phyloP scores from a whole-genome alignment of 2,888 invertebrate genomes.

The Argyresthia goedartella region DNA sequence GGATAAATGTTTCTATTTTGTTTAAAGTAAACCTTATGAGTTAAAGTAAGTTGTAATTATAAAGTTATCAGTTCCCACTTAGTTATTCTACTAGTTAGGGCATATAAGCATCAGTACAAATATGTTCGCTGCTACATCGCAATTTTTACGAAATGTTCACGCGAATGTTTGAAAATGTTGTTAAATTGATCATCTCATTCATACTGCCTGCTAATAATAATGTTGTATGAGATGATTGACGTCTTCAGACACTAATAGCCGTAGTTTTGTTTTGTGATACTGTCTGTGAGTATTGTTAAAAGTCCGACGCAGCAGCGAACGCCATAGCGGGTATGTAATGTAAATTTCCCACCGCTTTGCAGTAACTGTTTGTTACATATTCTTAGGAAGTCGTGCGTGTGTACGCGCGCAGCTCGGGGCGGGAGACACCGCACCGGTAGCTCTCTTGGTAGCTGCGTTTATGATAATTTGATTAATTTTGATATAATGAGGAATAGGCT shows the following conservation, averaged over 20 bases:
- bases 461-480: too few relatives aligned
- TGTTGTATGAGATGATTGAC: constrained; percentile 2
- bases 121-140: constrained; percentile 34
- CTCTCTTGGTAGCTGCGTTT: too few relatives aligned
- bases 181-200: not conserved
- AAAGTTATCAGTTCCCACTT: constrained; percentile 1
- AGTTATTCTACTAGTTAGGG: constrained; percentile 6
- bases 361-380: not conserved
- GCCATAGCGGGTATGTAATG: constrained; percentile 47
- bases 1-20: not conserved
- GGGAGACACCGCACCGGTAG: too few relatives aligned
- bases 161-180: not conserved
- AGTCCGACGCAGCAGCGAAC: constrained; percentile 39
- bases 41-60: not conserved
- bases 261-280: constrained; percentile 4
- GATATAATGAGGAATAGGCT: too few relatives aligned
- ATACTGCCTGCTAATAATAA: too few relatives aligned
- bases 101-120: constrained; percentile 11
- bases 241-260: constrained; percentile 4
- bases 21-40: not conserved
- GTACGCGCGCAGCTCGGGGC: too few relatives aligned
- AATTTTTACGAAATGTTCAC: constrained; percentile 11
- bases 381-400: not conserved
- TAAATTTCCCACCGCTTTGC: constrained; percentile 54
- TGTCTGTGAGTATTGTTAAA: constrained; percentile 14